phyloP scores from a whole-genome alignment of 2,113 vertebrate genomes.

The Pelvicachromis taeniatus region DNA sequence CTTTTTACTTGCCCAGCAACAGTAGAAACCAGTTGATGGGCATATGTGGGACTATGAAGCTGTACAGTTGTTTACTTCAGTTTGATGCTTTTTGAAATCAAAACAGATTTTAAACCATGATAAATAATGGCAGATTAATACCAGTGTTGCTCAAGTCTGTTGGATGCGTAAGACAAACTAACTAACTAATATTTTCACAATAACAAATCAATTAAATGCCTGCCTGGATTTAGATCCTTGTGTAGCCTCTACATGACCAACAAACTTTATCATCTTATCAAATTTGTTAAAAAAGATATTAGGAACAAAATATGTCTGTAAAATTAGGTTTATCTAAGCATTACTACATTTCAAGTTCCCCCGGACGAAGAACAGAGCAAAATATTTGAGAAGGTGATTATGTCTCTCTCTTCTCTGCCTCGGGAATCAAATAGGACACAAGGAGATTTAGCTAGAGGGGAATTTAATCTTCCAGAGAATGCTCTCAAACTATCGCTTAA shows the following conservation, averaged over 20 bases:
- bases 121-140: background rate
- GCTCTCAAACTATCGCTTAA: conserved; percentile 35
- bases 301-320: background rate
- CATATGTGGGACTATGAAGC: background rate
- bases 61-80: accelerated
- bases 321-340: background rate
- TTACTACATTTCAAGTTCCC: background rate
- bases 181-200: background rate
- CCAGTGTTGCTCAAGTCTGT: background rate
- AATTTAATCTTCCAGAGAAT: conserved; percentile 44
- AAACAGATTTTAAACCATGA: background rate
- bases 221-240: background rate
- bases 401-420: background rate
- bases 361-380: background rate
- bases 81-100: background rate
- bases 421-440: conserved; percentile 25
- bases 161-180: background rate
- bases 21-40: background rate
- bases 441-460: conserved; percentile 28
- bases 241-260: background rate
- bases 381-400: conserved; percentile 19
- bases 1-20: background rate
- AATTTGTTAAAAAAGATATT: background rate
- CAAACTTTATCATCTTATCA: background rate
- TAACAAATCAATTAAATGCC: background rate